Percentiles rank a stretch among this genome's conserved stretches.
phyloP scores from a whole-genome alignment of 2,888 invertebrate species.

The Epinotia ramella region DNA sequence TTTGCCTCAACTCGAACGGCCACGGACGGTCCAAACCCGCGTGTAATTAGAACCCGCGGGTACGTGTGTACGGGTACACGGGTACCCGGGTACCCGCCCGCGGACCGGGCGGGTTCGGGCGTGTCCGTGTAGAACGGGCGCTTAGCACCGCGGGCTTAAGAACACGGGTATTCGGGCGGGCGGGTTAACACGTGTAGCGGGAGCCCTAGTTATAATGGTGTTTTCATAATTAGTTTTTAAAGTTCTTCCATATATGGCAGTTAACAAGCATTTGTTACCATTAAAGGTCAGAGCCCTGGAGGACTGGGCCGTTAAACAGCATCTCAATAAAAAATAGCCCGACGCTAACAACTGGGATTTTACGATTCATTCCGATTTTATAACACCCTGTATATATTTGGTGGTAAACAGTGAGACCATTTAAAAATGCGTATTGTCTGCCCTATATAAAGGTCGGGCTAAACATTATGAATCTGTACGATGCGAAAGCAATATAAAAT shows the following conservation, averaged over 20 bases:
- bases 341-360: slow-evolving; percentile 64
- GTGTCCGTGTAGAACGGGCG: no score
- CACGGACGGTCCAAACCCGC: no score
- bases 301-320: slow-evolving; percentile 68
- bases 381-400: slow-evolving; percentile 58
- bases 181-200: no score
- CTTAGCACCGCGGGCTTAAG: no score
- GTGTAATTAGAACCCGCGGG: no score
- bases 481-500: background rate
- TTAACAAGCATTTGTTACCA: slow-evolving; percentile 61
- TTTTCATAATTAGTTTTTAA: background rate
- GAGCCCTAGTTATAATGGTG: no score
- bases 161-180: no score
- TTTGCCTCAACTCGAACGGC: no score
- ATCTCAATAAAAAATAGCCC: slow-evolving; percentile 73
- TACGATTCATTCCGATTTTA: slow-evolving; percentile 72
- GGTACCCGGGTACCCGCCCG: no score
- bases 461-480: background rate
- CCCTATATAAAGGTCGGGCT: background rate
- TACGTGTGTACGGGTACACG: no score
- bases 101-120: no score
- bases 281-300: slow-evolving; percentile 70
- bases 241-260: background rate
- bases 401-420: slow-evolving; percentile 53
- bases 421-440: slow-evolving; percentile 49